Evolutionary conservation across 2,888 invertebrate species (phyloP), one percentile per base, ranked within the genome.

Genomic region (Anoncus sp.): DNA sequence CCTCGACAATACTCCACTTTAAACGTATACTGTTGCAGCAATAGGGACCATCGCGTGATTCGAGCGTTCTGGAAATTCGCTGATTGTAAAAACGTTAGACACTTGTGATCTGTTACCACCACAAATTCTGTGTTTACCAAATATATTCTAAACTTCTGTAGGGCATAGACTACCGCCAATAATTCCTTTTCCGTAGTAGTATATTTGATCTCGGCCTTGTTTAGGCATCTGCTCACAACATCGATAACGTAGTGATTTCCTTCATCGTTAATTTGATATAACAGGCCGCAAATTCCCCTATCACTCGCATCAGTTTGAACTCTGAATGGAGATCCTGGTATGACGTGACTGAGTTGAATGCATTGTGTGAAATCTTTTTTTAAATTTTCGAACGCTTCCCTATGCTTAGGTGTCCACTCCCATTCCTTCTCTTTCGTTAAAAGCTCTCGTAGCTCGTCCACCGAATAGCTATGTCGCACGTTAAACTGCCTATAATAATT

Each of bases 401-500:
- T 12, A 16, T 55, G 55, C 3, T 2, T 55, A 10, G n/a, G 31
- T 3, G 31, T 18, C 55, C 55, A 55, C 16, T 18, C 10, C 18
- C 55, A 55, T 10, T 16, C 7, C 7, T 10, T 35, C 16, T 55
- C 3, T 10, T 55, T 55, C 7, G 14, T n/a, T 18, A 55, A 31
- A 10, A 35, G 35, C 12, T 27, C 55, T 55, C 18, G n/a, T 3
- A 35, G 20, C 1, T n/a, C 16, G 31, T 35, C 35, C 2, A 35
- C 35, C 27, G 35, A 55, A 20, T 31, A n/a, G 35, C 31, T 55
- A 35, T 35, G 55, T 10, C 51, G 20, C 22, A 24, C 51, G 14
- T 51, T 51, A 24, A 51, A 60, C 9, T 60, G 45, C 3, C 60
- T 1, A 9, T 31, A 63, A 14, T 63, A 63, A 20, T 63, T 63